Base-by-base conservation (phyloP, 2,888 invertebrate genomes). In the Xylota segnis region DNA sequence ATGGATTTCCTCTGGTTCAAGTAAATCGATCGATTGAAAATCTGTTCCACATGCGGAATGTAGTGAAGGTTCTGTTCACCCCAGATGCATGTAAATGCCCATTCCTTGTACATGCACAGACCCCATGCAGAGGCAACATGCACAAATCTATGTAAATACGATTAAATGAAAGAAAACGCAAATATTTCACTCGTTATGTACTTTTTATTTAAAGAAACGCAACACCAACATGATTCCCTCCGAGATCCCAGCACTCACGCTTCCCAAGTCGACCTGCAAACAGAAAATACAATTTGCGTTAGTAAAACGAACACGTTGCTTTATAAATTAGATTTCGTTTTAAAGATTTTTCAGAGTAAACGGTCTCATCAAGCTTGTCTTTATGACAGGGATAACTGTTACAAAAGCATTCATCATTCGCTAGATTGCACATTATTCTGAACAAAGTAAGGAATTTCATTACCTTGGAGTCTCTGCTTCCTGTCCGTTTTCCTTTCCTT, bases 351-450 rank as follows among this genome's bases (percentile, higher is more conserved):
- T 89, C 89, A 89, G 89, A 12, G 58, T 87, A 87, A 59, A 70
- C 56, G 47, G 37, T 88, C 78, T 90, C 90, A 90, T 89, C 90
- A 90, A 89, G 68, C 14, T 58, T 87, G 81, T 88, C 59, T 88
- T 88, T 90, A 89, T 89, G 90, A 89, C 89, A 90, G 90, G 90
- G 90, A 90, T 90, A 90, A 90, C 90, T 89, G 87, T 65, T 88
- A 87, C 81, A 86, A 71, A 72, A 58, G 14, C 9, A 58, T 27
- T 83, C 83, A 83, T 79, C 83, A 75, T 83, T 71, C 12, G 63
- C 40, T 68, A 40, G 0, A n/a, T 12, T 3, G 5, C 27, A 5
- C 7, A 32, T 5, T 18, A 29, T 9, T 27, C 40, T 16, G 16
- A 14, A 5, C 5, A 10, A 16, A 18, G 34, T 6, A 37, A 27